Base-by-base conservation (phyloP, 2,113 vertebrate genomes). In the Macaca mulatta region DNA sequence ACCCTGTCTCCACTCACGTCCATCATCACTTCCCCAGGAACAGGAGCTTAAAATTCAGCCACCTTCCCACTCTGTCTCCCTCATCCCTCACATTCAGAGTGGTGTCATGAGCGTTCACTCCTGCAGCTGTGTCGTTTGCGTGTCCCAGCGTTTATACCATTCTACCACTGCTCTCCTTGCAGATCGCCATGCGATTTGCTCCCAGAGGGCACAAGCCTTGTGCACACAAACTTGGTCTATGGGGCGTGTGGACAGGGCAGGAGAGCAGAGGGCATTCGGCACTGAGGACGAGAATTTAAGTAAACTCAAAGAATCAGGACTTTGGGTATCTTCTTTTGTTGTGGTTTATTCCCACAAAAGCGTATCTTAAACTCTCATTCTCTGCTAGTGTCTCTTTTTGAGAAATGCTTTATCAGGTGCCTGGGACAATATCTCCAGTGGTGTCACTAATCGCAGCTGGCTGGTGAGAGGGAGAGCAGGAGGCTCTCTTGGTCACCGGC, bases 101-200 rank as follows among this genome's bases (percentile, higher is more conserved):
- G 3, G 0, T 0, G 1, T 25, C 18, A 3, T 0, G 40, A 1
- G 45, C 52, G 61, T 70, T 61, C 40, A 5, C 25, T 22, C 38
- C 16, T 11, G 57, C 43, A n/a, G 22, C 4, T 14, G 3, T 11
- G 8, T 52, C 18, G 25, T 48, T 40, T 30, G 22, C 20, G 43
- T 12, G 50, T 32, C 4, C 40, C 1, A n/a, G 16, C 7, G 4
- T 38, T 3, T 17, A 18, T 0, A 38, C 38, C 43, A n/a, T 18
- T 11, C 3, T 4, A 17, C 67, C 27, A 2, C 27, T 3, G 0
- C 16, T 35, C 40, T 87, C 27, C 20, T 8, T 0, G 8, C 27
- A 20, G 64, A 22, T 8, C 25, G 3, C 13, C 18, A 20, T 16
- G 35, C 20, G 0, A 22, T 30, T 16, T 43, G 43, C 55, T n/a